Percentiles rank a stretch among this genome's conserved stretches.
Evolutionary conservation across 2,888 invertebrate genomes (phyloP).

Genomic region (Diarsia brunnea): DNA sequence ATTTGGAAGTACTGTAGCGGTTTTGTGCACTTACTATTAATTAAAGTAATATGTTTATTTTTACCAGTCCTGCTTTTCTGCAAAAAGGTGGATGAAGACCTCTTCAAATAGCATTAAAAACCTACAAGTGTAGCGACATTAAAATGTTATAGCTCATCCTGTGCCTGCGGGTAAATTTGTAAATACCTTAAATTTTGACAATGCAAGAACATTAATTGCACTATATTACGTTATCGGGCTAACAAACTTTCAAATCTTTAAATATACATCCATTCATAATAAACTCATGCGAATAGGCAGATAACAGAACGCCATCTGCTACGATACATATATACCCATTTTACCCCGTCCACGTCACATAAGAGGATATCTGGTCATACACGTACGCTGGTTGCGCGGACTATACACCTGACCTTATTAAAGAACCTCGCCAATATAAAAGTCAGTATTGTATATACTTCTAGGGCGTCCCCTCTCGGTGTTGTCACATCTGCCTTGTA

Average conservation of each 20-base stretch:
- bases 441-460: too few species aligned
- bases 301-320: too few species aligned
- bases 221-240: neutral
- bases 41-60: neutral
- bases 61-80: neutral
- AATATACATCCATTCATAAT: too few species aligned
- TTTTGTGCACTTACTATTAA: constrained; percentile 24
- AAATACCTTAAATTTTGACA: neutral
- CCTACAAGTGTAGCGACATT: neutral
- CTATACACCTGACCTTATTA: too few species aligned
- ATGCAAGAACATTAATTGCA: neutral
- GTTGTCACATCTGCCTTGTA: neutral
- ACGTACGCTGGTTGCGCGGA: too few species aligned
- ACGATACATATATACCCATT: too few species aligned
- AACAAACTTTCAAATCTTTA: neutral
- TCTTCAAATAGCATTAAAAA: neutral
- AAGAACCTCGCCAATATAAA: too few species aligned
- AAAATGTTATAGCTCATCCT: neutral
- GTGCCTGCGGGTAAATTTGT: neutral
- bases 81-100: too few species aligned
- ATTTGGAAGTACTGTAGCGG: constrained; percentile 2
- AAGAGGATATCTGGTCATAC: too few species aligned
- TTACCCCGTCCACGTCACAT: too few species aligned
- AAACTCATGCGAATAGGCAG: too few species aligned
- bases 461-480: too few species aligned